Percentiles rank a stretch among this genome's conserved stretches.
Conservation (phyloP, 2,113 vertebrate genomes). For the Atrichornis clamosus region DNA sequence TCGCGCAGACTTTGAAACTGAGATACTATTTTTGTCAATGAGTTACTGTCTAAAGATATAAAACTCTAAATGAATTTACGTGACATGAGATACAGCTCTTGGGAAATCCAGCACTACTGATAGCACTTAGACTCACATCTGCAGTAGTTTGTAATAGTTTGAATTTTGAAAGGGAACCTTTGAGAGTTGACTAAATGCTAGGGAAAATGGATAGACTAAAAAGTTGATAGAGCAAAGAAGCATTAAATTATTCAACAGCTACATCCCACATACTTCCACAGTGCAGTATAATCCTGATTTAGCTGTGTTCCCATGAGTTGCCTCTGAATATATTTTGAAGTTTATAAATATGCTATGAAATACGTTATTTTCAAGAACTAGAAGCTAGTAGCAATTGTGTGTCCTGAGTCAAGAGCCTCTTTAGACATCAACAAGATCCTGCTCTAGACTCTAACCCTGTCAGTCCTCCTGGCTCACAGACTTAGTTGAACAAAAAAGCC, state of each 20-base stretch:
- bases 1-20: background rate
- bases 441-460: background rate
- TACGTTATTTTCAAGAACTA: background rate
- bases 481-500: background rate
- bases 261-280: background rate
- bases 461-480: background rate
- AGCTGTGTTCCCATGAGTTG: background rate
- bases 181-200: background rate
- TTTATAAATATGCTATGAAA: constrained; percentile 4
- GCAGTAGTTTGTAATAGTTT: background rate
- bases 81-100: background rate
- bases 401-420: background rate
- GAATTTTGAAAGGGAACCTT: background rate
- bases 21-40: background rate
- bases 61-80: background rate
- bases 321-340: background rate
- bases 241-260: constrained; percentile 13
- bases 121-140: background rate
- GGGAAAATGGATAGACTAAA: background rate
- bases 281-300: background rate
- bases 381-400: background rate
- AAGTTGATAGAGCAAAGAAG: background rate
- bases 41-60: background rate
- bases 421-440: background rate
- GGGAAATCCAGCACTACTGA: background rate